These are phyloP conservation scores for Elysia chlorotica DNA, from an alignment of 1,140 invertebrate species.

Conservation along the genomic window DNA sequence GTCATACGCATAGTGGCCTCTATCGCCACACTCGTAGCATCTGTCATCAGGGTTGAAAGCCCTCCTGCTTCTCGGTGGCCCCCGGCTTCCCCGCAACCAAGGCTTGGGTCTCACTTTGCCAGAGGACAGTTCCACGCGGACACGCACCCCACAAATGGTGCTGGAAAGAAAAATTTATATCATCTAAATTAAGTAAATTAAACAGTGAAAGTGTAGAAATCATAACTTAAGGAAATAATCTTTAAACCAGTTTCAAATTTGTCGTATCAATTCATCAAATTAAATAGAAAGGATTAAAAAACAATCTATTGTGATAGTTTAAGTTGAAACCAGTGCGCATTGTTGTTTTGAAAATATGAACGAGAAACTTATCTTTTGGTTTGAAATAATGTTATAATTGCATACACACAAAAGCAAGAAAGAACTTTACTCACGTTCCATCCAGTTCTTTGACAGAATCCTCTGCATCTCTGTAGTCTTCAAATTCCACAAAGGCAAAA, in stretches of 20 bases:
- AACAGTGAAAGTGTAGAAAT: too few species aligned
- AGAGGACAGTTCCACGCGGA: constrained; percentile 91
- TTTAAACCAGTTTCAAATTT: too few species aligned
- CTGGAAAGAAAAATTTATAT: constrained; percentile 64
- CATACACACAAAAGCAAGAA: not conserved
- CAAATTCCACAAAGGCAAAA: constrained; percentile 96
- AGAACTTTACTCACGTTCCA: constrained; percentile 42
- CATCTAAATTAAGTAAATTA: too few species aligned
- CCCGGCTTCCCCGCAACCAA: constrained; percentile 44
- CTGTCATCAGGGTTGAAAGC: constrained; percentile 77
- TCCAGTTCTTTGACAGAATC: constrained; percentile 53
- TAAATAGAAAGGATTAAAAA: too few species aligned
- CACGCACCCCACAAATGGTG: constrained; percentile 83
- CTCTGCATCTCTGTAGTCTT: constrained; percentile 88
- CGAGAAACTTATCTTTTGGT: too few species aligned
- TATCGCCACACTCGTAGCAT: constrained; percentile 90
- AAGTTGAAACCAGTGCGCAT: too few species aligned
- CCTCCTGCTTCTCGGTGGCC: constrained; percentile 57
- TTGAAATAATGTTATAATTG: too few species aligned
- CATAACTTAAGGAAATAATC: too few species aligned
- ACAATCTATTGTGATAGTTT: too few species aligned
- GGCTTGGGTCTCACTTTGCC: constrained; percentile 69
- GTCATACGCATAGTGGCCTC: constrained; percentile 89
- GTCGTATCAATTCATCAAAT: too few species aligned
- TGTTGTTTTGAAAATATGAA: too few species aligned